Percentiles rank a stretch among this genome's conserved stretches.
Conservation (phyloP, 2,888 invertebrate genomes). For the Ceratothoa steindachneri region DNA sequence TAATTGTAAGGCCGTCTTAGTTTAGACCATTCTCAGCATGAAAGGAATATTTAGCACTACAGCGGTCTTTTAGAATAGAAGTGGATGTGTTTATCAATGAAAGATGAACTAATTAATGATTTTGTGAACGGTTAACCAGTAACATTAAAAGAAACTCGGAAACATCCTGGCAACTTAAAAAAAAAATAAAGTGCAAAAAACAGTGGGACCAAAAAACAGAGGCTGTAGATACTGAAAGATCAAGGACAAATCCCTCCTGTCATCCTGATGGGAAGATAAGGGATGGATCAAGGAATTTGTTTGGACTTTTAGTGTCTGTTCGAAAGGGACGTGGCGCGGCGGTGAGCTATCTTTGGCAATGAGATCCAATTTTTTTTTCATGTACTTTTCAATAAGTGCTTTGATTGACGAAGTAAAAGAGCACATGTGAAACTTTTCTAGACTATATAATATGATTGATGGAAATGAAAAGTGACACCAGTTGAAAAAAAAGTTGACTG, state of each 20-base stretch:
- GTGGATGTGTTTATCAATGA: neutral
- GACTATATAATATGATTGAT: neutral
- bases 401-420: too few relatives aligned
- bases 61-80: neutral
- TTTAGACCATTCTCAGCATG: neutral
- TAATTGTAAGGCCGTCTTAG: neutral
- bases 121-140: neutral
- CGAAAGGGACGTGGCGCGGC: neutral
- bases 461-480: neutral
- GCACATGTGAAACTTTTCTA: too few relatives aligned
- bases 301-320: neutral
- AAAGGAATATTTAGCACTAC: neutral
- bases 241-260: neutral
- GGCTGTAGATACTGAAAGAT: neutral
- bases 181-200: too few relatives aligned
- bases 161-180: neutral
- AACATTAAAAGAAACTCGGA: neutral
- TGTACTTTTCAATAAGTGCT: too few relatives aligned
- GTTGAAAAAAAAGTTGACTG: neutral
- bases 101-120: neutral
- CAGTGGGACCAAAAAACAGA: too few relatives aligned
- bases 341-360: neutral
- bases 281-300: neutral
- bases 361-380: too few relatives aligned
- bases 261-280: neutral